Base-by-base conservation (phyloP, 1,140 invertebrate species). In the Cydia pomonella region DNA sequence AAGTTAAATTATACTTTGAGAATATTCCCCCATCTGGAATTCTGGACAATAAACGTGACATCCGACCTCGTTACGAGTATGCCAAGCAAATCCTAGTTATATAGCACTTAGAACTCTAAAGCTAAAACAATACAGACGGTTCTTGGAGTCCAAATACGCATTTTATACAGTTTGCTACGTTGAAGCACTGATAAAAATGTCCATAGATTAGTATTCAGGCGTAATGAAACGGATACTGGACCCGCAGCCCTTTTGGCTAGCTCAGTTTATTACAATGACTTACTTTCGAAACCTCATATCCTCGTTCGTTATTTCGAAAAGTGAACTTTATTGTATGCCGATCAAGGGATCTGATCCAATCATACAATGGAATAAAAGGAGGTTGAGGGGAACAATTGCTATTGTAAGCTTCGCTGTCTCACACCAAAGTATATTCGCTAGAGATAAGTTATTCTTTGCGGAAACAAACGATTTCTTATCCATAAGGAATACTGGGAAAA, bases 171-270 rank as follows among this genome's bases (percentile, higher is more conserved):
- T 44, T 53, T 18, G 16, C n/a, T 53, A 18, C 16, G 7, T 53
- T 3, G n/a, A 53, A 18, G 7, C n/a, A 18, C 4, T 18, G 50
- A 53, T 53, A 53, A 53, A 50, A 21, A 53, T 53, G 50, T 18
- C 50, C 50, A 53, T 53, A 53, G 50, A 53, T 53, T 53, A 53
- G 50, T 53, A 53, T 53, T 53, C 50, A n/a, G 18, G 50, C 50
- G 50, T 53, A 53, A 53, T 53, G 50, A 59, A 59, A 59, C 21
- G 18, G 9, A 23, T 23, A 59, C 18, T 18, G 21, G 7, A 0
- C 53, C 9, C 53, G 10, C 53, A 59, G 53, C 53, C 53, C 18
- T 59, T 59, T 59, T 23, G 53, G 1, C 53, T 59, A 59, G 53
- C 53, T 59, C 53, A 59, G 18, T 59, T 59, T 59, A 59, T 59